phyloP scores from a whole-genome alignment of 1,140 invertebrate genomes.

The Drosophila melanogaster region Release_6_plus_ISO1_MT NT_037436.4:17979501-17980000 shows the following conservation, averaged over 20 bases:
- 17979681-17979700: neutral
- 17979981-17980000: constrained; percentile 45
- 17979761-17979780: constrained; percentile 65
- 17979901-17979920: constrained; percentile 37
- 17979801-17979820: constrained; percentile 59
- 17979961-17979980: constrained; percentile 49
- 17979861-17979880: constrained; percentile 14
- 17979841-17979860: neutral
- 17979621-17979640: constrained; percentile 74
- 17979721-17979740: constrained; percentile 83
- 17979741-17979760: constrained; percentile 83
- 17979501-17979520: constrained; percentile 16
- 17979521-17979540: constrained; percentile 53
- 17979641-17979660: constrained; percentile 16
- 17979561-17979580: constrained; percentile 80
- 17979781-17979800: constrained; percentile 68
- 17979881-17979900: constrained; percentile 8
- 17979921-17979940: constrained; percentile 19
- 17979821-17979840: constrained; percentile 40
- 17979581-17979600: constrained; percentile 80
- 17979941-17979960: constrained; percentile 63
- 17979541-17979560: constrained; percentile 27
- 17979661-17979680: neutral
- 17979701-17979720: constrained; percentile 22
- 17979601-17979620: constrained; percentile 70